phyloP scores from a whole-genome alignment of 2,888 invertebrate genomes.

The Craniophora ligustri region DNA sequence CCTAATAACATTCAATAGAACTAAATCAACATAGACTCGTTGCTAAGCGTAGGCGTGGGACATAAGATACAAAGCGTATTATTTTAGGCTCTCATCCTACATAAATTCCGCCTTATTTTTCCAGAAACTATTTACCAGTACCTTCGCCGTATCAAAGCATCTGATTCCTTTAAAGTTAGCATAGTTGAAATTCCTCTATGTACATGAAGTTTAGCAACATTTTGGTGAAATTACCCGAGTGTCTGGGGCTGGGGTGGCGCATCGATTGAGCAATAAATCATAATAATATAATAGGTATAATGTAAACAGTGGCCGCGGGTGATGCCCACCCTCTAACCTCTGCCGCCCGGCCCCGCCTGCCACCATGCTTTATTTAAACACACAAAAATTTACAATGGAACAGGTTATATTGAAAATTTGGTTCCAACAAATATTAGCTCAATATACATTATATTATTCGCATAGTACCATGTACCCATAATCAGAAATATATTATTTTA shows the following conservation, averaged over 20 bases:
- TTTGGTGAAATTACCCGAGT: constrained; percentile 75
- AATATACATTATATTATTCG: constrained; percentile 15
- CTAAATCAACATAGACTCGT: constrained; percentile 5
- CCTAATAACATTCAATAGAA: too few species aligned
- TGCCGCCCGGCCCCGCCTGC: constrained; percentile 32
- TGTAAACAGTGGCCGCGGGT: constrained; percentile 78
- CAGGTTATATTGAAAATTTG: constrained; percentile 56
- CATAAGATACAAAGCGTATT: constrained; percentile 41
- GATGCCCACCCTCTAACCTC: constrained; percentile 58
- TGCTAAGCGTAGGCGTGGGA: constrained; percentile 11
- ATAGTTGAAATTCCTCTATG: constrained; percentile 80
- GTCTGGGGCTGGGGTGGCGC: constrained; percentile 63
- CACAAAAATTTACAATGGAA: constrained; percentile 62
- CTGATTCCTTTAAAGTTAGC: constrained; percentile 75
- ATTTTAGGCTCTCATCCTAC: constrained; percentile 34
- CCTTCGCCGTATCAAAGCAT: constrained; percentile 76
- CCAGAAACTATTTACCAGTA: constrained; percentile 53
- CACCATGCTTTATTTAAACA: constrained; percentile 52
- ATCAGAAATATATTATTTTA: too few species aligned
- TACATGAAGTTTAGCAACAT: constrained; percentile 77
- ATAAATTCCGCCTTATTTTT: constrained; percentile 53
- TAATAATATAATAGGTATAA: constrained; percentile 84
- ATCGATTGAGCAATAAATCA: constrained; percentile 87
- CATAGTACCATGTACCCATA: too few species aligned
- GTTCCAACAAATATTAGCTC: constrained; percentile 44